Conservation (phyloP, 2,888 invertebrate genomes). For the Apotomis capreana region DNA sequence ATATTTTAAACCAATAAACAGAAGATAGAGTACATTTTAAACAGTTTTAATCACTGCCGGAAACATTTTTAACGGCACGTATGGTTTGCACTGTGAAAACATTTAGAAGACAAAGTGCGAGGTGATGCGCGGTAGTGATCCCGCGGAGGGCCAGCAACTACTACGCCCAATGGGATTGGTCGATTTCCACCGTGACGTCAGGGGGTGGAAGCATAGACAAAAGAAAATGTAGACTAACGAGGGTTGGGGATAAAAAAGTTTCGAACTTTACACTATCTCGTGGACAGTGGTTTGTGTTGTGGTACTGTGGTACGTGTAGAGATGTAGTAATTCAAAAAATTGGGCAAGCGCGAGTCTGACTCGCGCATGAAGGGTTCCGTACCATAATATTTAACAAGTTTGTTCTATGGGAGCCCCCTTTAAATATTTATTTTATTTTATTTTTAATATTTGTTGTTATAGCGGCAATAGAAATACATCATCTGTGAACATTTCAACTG, state of each 20-base stretch:
- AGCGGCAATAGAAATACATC: too few species aligned
- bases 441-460: too few species aligned
- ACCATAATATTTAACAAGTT: too few species aligned
- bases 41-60: slow-evolving; percentile 68
- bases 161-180: slow-evolving; percentile 84
- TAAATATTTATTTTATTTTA: too few species aligned
- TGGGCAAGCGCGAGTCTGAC: too few species aligned
- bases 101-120: slow-evolving; percentile 69
- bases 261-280: slow-evolving; percentile 47
- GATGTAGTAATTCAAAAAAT: too few species aligned
- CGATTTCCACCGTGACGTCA: slow-evolving; percentile 85
- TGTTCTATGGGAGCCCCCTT: too few species aligned
- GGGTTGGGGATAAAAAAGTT: slow-evolving; percentile 60
- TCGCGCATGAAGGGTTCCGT: too few species aligned
- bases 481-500: too few species aligned
- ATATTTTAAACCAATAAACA: slow-evolving; percentile 64
- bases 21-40: slow-evolving; percentile 67
- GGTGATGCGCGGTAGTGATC: slow-evolving; percentile 71
- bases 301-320: too few species aligned
- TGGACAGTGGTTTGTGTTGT: not conserved
- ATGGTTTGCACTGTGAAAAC: slow-evolving; percentile 74
- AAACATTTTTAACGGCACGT: slow-evolving; percentile 68
- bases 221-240: slow-evolving; percentile 57
- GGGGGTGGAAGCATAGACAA: slow-evolving; percentile 82
- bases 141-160: slow-evolving; percentile 75